phyloP scores from a whole-genome alignment of 2,888 invertebrate species.

The Pristionchus fissidentatus region DNA sequence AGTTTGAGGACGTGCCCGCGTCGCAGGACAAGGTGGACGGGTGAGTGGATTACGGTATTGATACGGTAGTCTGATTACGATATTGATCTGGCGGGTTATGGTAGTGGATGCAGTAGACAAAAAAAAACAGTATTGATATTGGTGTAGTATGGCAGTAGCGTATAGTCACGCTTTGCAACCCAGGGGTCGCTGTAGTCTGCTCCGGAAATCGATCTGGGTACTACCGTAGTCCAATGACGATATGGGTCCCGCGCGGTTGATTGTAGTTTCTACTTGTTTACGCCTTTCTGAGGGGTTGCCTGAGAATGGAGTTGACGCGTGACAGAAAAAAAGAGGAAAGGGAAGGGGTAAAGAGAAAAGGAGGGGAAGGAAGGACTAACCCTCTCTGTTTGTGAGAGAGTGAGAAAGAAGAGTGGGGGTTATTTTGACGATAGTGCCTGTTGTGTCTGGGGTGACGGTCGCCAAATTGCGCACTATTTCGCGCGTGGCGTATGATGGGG shows the following conservation, averaged over 20 bases:
- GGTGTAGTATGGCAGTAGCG: too few species aligned
- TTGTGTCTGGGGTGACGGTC: neutral
- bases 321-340: neutral
- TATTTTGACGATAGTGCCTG: neutral
- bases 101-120: too few species aligned
- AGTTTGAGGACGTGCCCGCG: conserved; percentile 85
- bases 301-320: neutral
- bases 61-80: neutral
- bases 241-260: neutral
- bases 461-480: neutral
- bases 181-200: neutral
- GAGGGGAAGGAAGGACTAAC: neutral
- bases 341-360: neutral
- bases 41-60: conserved; percentile 53
- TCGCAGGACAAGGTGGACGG: conserved; percentile 60
- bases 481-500: neutral
- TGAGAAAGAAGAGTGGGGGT: neutral
- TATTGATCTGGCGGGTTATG: too few species aligned
- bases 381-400: neutral
- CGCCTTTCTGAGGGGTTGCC: neutral
- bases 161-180: too few species aligned
- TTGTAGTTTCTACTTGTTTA: neutral
- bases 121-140: too few species aligned
- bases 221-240: too few species aligned
- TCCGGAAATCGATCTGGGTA: neutral